phyloP scores from a whole-genome alignment of 2,888 invertebrate species.

The Buathra laborator region DNA sequence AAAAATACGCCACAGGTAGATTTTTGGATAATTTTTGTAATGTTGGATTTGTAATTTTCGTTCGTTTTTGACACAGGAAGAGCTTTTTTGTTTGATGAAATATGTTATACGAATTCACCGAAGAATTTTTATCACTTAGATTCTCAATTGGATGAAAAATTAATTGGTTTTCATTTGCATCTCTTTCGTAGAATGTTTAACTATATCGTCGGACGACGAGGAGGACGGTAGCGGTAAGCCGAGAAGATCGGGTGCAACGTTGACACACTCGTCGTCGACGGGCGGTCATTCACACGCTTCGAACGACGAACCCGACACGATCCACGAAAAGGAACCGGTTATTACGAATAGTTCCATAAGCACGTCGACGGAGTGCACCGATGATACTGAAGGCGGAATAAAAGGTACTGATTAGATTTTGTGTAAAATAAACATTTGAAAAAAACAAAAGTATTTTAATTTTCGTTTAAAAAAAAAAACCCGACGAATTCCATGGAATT shows the following conservation, averaged over 20 bases:
- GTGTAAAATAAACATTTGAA: neutral
- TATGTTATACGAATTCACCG: too few species aligned
- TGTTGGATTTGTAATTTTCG: too few species aligned
- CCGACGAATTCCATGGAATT: too few species aligned
- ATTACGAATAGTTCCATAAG: slow-evolving; percentile 78
- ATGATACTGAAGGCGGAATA: slow-evolving; percentile 62
- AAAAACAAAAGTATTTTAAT: too few species aligned
- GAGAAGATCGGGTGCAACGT: slow-evolving; percentile 61
- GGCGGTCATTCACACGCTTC: slow-evolving; percentile 43
- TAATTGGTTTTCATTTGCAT: too few species aligned
- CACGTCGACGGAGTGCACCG: slow-evolving; percentile 40
- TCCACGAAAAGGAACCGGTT: slow-evolving; percentile 84
- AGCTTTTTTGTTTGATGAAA: too few species aligned
- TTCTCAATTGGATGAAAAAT: too few species aligned
- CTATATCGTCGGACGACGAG: slow-evolving; percentile 85
- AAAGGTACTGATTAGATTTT: slow-evolving; percentile 55
- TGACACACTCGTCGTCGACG: slow-evolving; percentile 39
- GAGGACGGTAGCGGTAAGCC: slow-evolving; percentile 71
- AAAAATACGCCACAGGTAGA: too few species aligned
- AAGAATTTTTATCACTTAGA: too few species aligned
- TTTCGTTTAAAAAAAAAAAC: too few species aligned
- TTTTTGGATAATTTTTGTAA: too few species aligned
- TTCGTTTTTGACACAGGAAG: too few species aligned
- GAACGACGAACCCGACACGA: slow-evolving; percentile 77
- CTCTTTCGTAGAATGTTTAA: slow-evolving; percentile 81